phyloP scores from a whole-genome alignment of 2,797 vertebrate genomes.

The Diceros bicornis region DNA sequence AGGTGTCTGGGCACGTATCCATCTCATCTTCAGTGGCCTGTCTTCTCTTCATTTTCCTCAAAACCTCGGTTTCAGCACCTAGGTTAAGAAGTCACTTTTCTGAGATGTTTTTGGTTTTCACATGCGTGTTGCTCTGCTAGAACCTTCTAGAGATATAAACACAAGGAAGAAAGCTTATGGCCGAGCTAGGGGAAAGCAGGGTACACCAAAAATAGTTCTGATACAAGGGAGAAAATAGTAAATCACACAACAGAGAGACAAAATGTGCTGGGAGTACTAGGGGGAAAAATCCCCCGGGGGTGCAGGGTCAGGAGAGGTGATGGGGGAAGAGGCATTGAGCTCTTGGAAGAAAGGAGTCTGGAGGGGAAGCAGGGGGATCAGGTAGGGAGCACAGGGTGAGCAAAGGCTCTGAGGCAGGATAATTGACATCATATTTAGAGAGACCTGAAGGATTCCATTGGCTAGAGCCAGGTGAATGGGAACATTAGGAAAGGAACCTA shows the following conservation, averaged over 20 bases:
- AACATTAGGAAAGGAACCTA: not conserved
- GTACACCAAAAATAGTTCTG: not conserved
- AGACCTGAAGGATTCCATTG: not conserved
- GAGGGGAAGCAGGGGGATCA: not conserved
- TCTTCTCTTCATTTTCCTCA: not conserved
- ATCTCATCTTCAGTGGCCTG: not conserved
- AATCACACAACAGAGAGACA: not conserved
- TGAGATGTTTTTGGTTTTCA: not conserved
- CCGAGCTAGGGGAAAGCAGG: not conserved
- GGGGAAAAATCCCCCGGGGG: not conserved
- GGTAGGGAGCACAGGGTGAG: not conserved
- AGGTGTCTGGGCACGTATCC: not conserved
- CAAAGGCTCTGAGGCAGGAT: not conserved
- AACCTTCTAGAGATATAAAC: not conserved
- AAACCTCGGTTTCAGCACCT: not conserved
- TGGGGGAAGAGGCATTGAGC: not conserved
- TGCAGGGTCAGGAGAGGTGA: not conserved
- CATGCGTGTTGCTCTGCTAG: not conserved
- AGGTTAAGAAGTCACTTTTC: not conserved
- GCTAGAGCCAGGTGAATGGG: not conserved
- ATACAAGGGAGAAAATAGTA: not conserved
- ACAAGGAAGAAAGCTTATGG: not conserved
- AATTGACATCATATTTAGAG: fast-evolving
- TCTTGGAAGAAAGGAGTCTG: not conserved
- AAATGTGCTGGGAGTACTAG: fast-evolving